Base-by-base conservation (phyloP, 1,140 invertebrate species). In the Eumaeus atala region DNA sequence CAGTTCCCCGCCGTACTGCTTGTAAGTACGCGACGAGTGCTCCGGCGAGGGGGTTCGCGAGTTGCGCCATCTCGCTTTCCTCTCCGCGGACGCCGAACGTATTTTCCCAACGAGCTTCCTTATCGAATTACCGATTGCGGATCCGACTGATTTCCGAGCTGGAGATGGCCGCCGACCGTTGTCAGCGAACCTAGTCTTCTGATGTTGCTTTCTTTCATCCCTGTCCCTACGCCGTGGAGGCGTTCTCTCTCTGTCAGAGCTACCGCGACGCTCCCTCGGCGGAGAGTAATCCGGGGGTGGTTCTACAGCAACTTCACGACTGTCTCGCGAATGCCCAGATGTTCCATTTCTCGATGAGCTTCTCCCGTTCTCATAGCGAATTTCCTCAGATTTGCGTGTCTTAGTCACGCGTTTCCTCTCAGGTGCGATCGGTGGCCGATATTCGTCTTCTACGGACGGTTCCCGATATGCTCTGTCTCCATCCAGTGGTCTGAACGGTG, bases 21-120 rank as follows among this genome's bases (percentile, higher is more conserved):
- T 63, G 86, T 90, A 85, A 64, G 88, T 70, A 66, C 87, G 74
- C 78, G 70, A 82, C 75, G 87, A 69, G 58, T 78, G 78, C 66
- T 80, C 76, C 10, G 87, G 88, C 62, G 89, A 91, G 60, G 90
- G 90, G 53, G 88, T 89, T 48, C 84, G 86, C 5, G 88, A 89
- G 55, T 67, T 56, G 58, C 90, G 89, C 81, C 89, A 89, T 52
- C 90, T 90, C 11, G 90, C 89, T 54, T 92, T 91, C n/a, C 93
- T 89, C 73, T 94, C 93, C 0, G 91, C 89, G 54, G 92, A 93
- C 6, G 92, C 92, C 1, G 92, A 94, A 0, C 93, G 90, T 40
- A 95, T 91, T 75, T 94, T 94, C 35, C 92, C 93, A 3, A 95
- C 93, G 49, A 95, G 76, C 69, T 93, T 93, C 48, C 93, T 88